phyloP scores from a whole-genome alignment of 2,113 vertebrate species.

The Butorides virescens region DNA sequence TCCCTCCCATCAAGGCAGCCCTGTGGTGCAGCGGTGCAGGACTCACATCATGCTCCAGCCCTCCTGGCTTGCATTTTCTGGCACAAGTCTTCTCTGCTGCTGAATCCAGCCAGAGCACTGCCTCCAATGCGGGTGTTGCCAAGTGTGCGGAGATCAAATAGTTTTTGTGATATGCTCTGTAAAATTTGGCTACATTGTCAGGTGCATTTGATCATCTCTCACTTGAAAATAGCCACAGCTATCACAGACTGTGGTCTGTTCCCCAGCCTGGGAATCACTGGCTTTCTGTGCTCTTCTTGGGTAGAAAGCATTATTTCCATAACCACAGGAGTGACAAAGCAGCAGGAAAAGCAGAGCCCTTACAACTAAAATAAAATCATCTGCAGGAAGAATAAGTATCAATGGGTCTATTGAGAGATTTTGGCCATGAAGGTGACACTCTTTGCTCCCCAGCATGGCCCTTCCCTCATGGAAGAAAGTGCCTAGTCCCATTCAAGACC shows the following conservation, averaged over 20 bases:
- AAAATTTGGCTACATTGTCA: neutral
- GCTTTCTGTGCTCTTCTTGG: neutral
- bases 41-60: neutral
- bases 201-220: neutral
- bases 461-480: neutral
- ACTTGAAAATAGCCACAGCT: neutral
- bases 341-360: neutral
- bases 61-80: neutral
- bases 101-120: neutral
- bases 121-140: fast-evolving
- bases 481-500: neutral
- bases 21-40: neutral
- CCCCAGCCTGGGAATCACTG: neutral
- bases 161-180: neutral
- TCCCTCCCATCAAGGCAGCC: neutral
- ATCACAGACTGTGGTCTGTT: neutral
- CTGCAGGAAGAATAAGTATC: neutral
- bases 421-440: neutral
- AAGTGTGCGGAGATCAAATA: neutral
- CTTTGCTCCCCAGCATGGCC: neutral
- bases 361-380: neutral
- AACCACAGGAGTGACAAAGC: neutral
- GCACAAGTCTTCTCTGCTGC: neutral
- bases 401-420: neutral
- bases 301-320: neutral